These are phyloP conservation scores for Scortum barcoo DNA, from an alignment of 2,113 vertebrate species.

Conservation along the genomic window DNA sequence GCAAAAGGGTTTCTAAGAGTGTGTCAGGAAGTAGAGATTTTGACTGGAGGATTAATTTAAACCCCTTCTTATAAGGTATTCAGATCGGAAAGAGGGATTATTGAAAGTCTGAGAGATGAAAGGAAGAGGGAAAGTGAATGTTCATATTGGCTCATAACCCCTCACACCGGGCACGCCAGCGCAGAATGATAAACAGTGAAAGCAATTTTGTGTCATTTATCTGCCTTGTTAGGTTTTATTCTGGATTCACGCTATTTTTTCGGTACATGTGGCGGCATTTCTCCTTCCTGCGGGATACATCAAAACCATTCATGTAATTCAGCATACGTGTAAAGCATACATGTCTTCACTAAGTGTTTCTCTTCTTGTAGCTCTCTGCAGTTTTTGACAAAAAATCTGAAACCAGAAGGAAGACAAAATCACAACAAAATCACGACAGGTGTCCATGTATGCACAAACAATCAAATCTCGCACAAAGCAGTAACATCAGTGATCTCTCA, in stretches of 20 bases:
- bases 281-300: slow-evolving; percentile 9
- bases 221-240: slow-evolving; percentile 57
- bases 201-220: slow-evolving; percentile 55
- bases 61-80: slow-evolving; percentile 61
- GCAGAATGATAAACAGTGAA: slow-evolving; percentile 53
- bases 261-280: background rate
- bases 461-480: background rate
- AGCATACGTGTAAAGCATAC: background rate
- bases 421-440: too few species aligned
- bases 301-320: slow-evolving; percentile 26
- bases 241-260: slow-evolving; percentile 29
- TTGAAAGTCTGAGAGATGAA: slow-evolving; percentile 67
- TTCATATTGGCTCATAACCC: slow-evolving; percentile 56
- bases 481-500: background rate
- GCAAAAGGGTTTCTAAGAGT: slow-evolving; percentile 41
- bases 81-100: slow-evolving; percentile 69
- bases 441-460: too few species aligned
- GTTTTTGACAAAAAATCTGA: too few species aligned
- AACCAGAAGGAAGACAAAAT: too few species aligned
- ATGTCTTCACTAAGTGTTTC: slow-evolving; percentile 3
- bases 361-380: background rate
- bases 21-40: slow-evolving; percentile 65
- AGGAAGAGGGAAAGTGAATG: slow-evolving; percentile 49
- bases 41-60: slow-evolving; percentile 65
- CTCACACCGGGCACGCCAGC: slow-evolving; percentile 41